These are phyloP conservation scores for Colius striatus DNA, from an alignment of 2,113 vertebrate genomes.

Conservation along the genomic window DNA sequence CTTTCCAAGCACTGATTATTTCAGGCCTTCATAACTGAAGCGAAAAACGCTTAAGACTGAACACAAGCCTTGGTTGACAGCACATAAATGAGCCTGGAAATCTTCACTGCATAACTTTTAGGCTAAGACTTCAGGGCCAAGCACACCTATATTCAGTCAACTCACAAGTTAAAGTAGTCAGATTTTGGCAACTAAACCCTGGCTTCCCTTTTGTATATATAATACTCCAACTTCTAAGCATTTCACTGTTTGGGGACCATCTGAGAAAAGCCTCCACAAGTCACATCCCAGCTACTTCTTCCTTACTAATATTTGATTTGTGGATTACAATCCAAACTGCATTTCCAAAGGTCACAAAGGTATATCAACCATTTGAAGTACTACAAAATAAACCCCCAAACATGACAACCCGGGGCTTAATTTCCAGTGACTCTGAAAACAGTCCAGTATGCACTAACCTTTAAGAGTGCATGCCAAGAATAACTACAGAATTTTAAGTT, in stretches of 20 bases:
- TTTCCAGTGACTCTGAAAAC: neutral
- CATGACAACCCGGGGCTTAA: neutral
- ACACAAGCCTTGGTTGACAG: constrained; percentile 40
- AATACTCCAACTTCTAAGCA: neutral
- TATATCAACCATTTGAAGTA: neutral
- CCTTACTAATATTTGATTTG: constrained; percentile 6
- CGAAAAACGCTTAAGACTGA: constrained; percentile 49
- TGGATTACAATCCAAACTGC: neutral
- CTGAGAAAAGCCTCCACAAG: constrained; percentile 1
- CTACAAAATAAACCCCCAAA: neutral
- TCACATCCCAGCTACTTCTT: constrained; percentile 4
- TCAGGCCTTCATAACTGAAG: constrained; percentile 13
- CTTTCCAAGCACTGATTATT: constrained; percentile 40
- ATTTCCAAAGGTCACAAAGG: neutral
- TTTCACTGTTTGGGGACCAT: neutral
- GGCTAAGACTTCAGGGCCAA: neutral
- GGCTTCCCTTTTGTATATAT: neutral
- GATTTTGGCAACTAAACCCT: neutral
- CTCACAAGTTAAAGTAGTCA: neutral
- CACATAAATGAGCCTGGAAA: constrained; percentile 41
- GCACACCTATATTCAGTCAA: neutral
- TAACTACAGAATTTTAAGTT: neutral
- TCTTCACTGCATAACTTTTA: constrained; percentile 23
- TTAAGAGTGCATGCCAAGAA: neutral
- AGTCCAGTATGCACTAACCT: neutral